Evolutionary conservation across 2,888 invertebrate genomes (phyloP).

Genomic region (Dyspetes luteomarginatus): DNA sequence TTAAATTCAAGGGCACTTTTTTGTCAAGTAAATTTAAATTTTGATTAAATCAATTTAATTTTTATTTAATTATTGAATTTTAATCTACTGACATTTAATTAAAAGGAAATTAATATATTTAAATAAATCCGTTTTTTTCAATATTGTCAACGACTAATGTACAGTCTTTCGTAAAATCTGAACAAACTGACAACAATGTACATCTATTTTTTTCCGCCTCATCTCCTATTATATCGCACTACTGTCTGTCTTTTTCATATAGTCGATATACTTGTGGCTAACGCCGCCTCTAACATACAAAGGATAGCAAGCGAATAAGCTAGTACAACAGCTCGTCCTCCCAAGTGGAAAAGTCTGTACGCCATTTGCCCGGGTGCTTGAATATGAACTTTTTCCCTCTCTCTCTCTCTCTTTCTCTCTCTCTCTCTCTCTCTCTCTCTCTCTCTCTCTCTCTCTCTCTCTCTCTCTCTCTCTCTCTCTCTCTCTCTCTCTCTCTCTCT

Average conservation of each 20-base stretch:
- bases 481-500: slow-evolving; percentile 32
- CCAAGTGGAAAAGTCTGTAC: slow-evolving; percentile 75
- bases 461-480: slow-evolving; percentile 36
- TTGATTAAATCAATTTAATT: too few relatives aligned
- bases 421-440: slow-evolving; percentile 25
- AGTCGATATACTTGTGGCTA: slow-evolving; percentile 37
- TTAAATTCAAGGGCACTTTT: too few relatives aligned
- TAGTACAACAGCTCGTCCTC: slow-evolving; percentile 54
- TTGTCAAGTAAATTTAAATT: too few relatives aligned
- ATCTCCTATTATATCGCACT: slow-evolving; percentile 12
- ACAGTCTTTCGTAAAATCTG: too few relatives aligned
- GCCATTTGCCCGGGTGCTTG: slow-evolving; percentile 71
- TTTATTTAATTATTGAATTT: too few relatives aligned
- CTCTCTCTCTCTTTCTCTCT: slow-evolving; percentile 47
- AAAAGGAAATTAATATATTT: too few relatives aligned
- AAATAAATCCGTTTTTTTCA: too few relatives aligned
- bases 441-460: slow-evolving; percentile 33
- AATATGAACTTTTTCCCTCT: slow-evolving; percentile 54
- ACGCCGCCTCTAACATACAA: slow-evolving; percentile 36
- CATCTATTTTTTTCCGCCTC: slow-evolving; percentile 10
- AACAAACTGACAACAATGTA: neutral
- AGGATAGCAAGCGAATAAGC: slow-evolving; percentile 50
- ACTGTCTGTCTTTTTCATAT: slow-evolving; percentile 27
- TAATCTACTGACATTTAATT: too few relatives aligned
- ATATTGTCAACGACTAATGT: too few relatives aligned